These are phyloP conservation scores for Leptopilina drosophilae DNA, from an alignment of 2,888 invertebrate genomes.

Conservation along the genomic window DNA sequence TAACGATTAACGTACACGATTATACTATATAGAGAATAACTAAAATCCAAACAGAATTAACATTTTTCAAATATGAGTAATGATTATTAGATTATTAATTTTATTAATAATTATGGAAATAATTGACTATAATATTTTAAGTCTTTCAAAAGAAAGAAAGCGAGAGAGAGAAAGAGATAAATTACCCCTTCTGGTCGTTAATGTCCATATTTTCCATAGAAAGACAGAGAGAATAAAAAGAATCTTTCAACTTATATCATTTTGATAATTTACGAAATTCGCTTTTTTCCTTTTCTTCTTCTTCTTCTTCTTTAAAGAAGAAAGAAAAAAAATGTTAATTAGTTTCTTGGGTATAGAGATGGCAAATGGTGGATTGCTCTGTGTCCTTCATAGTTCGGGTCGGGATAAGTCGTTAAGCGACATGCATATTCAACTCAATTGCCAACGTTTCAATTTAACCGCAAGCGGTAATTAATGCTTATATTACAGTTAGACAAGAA, in stretches of 20 bases:
- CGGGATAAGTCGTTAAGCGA: not conserved
- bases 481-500: constrained; percentile 29
- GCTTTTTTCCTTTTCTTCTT: too few relatives aligned
- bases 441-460: constrained; percentile 37
- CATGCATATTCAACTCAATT: constrained; percentile 32
- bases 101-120: not conserved
- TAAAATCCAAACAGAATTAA: too few relatives aligned
- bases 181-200: not conserved
- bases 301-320: not conserved
- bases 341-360: constrained; percentile 9
- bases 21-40: too few relatives aligned
- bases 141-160: not conserved
- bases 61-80: not conserved
- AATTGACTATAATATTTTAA: not conserved
- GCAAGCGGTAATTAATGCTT: constrained; percentile 37
- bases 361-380: not conserved
- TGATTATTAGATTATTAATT: not conserved
- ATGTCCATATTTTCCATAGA: not conserved
- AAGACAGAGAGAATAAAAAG: not conserved
- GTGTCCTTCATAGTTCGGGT: not conserved
- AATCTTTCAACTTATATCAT: constrained; percentile 2
- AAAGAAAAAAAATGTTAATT: constrained; percentile 10
- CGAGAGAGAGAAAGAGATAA: not conserved
- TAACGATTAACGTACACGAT: too few relatives aligned
- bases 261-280: constrained; percentile 13